A percentile compares a stretch with the other conserved stretches of the same genome.
Evolutionary conservation across 2,888 invertebrate species (phyloP).

Genomic region (Papilio demoleus): DNA sequence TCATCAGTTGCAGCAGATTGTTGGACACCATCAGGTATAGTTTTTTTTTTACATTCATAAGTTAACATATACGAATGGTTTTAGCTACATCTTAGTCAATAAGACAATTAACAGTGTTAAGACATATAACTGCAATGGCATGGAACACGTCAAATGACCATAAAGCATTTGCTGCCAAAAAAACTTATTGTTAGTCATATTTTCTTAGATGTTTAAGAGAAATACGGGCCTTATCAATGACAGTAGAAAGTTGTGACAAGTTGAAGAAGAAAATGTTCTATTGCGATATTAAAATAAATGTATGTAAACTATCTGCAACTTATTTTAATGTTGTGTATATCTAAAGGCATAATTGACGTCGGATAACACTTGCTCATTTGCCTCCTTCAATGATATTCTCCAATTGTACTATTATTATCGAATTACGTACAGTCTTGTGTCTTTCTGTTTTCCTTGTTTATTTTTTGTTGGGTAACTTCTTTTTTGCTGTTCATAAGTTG

Average conservation of each 20-base stretch:
- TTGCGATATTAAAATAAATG: background rate
- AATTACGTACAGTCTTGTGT: background rate
- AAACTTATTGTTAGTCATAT: background rate
- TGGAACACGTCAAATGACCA: too few species aligned
- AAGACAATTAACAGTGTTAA: too few species aligned
- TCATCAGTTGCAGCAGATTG: slow-evolving; percentile 83
- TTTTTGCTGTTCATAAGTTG: background rate
- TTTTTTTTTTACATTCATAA: background rate
- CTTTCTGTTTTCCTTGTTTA: background rate
- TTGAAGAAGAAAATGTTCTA: too few species aligned
- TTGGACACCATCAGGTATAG: slow-evolving; percentile 85
- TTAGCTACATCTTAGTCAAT: background rate
- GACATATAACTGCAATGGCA: background rate
- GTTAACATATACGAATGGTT: background rate
- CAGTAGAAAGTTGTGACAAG: too few species aligned
- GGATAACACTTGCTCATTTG: slow-evolving; percentile 5
- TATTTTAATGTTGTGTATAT: background rate
- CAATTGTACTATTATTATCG: background rate
- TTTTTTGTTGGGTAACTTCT: slow-evolving; percentile 27
- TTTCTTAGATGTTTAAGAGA: background rate
- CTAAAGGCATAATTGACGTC: background rate
- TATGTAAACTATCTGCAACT: background rate
- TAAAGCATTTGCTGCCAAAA: too few species aligned
- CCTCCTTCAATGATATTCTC: background rate
- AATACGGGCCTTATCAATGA: background rate